phyloP scores from a whole-genome alignment of 2,888 invertebrate genomes.

The Choreutis nemorana region DNA sequence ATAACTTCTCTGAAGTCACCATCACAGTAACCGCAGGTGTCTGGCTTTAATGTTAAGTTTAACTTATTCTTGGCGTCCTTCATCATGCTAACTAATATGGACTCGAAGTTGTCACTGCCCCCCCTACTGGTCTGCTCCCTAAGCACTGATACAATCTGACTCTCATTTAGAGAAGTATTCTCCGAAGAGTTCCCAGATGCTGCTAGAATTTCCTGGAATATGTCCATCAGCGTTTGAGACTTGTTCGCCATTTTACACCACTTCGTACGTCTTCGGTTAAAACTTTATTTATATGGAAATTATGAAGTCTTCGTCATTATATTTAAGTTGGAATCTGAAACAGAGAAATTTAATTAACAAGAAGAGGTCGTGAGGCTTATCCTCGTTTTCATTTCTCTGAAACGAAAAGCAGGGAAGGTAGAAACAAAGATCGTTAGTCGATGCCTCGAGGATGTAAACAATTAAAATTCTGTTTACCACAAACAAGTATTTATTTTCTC shows the following conservation, averaged over 20 bases:
- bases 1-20: constrained; percentile 68
- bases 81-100: constrained; percentile 40
- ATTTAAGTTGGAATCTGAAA: not conserved
- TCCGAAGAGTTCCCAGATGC: constrained; percentile 49
- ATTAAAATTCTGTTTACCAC: no score
- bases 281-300: no score
- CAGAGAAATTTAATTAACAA: not conserved
- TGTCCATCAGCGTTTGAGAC: constrained; percentile 42
- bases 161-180: constrained; percentile 32
- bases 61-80: constrained; percentile 37
- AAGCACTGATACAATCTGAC: constrained; percentile 39
- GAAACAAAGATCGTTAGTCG: no score
- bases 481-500: no score
- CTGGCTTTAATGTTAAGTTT: constrained; percentile 31
- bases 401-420: no score
- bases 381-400: not conserved
- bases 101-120: constrained; percentile 31
- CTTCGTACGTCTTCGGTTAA: no score
- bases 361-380: not conserved
- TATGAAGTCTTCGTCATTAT: no score
- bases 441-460: no score
- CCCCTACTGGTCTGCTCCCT: constrained; percentile 36
- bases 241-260: constrained; percentile 46
- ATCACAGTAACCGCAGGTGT: constrained; percentile 64
- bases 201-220: constrained; percentile 53